Base-by-base conservation (phyloP, 2,888 invertebrate species). In the Crepidodera aurea region DNA sequence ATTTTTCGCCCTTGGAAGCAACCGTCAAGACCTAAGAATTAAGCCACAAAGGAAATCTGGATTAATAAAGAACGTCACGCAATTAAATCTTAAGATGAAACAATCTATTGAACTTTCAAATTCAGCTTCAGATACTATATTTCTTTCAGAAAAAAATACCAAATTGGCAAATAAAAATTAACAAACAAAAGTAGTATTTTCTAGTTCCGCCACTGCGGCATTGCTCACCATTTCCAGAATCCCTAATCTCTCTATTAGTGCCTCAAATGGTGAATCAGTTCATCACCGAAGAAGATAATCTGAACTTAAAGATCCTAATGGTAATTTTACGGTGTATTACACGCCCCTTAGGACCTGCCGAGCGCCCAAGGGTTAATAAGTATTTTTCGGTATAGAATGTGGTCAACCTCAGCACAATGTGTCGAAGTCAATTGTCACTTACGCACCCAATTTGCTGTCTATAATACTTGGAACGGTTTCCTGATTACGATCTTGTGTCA, bases 311-410 rank as follows among this genome's bases (percentile, higher is more conserved):
- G n/a, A 55, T 57, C 60, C 61, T 42, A 34, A 27, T 40, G 51
- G 51, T 42, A 55, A 67, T 62, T 65, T 65, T 55, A 67, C 57
- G 60, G 53, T 29, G 44, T 12, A 64, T 66, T 66, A 66, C 62
- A 61, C 60, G 62, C 64, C 62, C 58, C 62, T 56, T 56, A 15
- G 46, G 51, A 25, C 61, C 54, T 53, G 19, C 56, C 54, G 34
- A 37, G 13, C 27, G 40, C 51, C 39, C 29, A 29, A 60, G 63
- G 66, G 66, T 58, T 59, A n/a, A n/a, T n/a, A n/a, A n/a, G n/a
- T n/a, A n/a, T n/a, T n/a, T n/a, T n/a, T n/a, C n/a, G n/a, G n/a
- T n/a, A n/a, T n/a, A n/a, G 29, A 61, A 42, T 60, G 56, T 57
- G 64, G 66, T 57, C 64, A 56, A 56, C 56, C 53, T 25, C 66